Evolutionary conservation across 2,113 vertebrate species (phyloP).

Genomic region (Notiomystis cincta): DNA sequence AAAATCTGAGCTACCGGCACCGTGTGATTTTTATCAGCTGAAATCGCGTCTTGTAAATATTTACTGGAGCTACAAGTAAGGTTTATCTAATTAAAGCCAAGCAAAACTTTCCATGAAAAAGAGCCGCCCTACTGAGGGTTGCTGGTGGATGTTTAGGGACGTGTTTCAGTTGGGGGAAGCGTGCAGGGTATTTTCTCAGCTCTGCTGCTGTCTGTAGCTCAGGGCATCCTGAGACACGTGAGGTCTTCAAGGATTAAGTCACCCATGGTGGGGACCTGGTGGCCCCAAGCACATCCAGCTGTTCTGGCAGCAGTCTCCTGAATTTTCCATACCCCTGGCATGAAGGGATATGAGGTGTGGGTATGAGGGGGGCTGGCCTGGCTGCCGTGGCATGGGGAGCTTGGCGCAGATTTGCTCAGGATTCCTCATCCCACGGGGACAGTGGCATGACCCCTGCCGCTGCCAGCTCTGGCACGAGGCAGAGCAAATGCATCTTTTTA

Average conservation of each 20-base stretch:
- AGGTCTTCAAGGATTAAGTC: background rate
- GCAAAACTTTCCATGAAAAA: conserved; percentile 22
- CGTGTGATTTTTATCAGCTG: conserved; percentile 46
- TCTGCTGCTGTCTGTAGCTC: background rate
- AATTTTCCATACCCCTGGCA: background rate
- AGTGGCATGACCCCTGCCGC: fast-evolving
- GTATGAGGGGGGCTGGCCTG: background rate
- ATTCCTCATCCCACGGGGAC: background rate
- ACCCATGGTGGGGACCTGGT: background rate
- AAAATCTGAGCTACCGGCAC: background rate
- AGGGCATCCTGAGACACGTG: background rate
- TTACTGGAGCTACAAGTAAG: conserved; percentile 36
- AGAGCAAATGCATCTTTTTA: background rate
- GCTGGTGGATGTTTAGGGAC: background rate
- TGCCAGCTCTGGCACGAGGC: background rate
- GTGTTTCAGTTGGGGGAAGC: background rate
- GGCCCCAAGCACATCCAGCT: background rate
- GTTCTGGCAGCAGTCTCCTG: background rate
- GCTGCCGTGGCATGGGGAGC: fast-evolving
- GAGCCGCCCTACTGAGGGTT: fast-evolving
- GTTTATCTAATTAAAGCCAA: conserved; percentile 48
- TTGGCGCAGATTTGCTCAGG: background rate
- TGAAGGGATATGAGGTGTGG: background rate
- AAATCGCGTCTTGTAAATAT: conserved; percentile 39
- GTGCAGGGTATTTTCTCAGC: background rate